Evolutionary conservation across 2,888 invertebrate species (phyloP).

Genomic region (Barypeithes pellucidus): DNA sequence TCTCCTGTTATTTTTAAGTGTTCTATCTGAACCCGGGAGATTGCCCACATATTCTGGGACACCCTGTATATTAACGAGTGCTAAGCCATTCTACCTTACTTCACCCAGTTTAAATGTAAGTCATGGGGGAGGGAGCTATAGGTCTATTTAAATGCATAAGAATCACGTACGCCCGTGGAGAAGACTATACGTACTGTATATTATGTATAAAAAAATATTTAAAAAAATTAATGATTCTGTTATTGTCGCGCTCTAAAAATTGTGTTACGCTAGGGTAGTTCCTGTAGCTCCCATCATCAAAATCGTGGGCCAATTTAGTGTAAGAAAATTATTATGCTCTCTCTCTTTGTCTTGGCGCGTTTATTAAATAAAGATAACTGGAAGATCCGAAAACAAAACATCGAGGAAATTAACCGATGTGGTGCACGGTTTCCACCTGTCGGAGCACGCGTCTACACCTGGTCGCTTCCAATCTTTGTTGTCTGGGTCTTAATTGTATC

Average conservation of each 20-base stretch:
- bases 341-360: background rate
- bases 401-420: background rate
- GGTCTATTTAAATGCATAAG: too few relatives aligned
- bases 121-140: too few relatives aligned
- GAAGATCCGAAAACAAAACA: conserved; percentile 18
- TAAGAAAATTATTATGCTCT: background rate
- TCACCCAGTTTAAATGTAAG: too few relatives aligned
- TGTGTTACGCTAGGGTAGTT: background rate
- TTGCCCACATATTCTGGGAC: too few relatives aligned
- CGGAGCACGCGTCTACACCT: conserved; percentile 33
- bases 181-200: too few relatives aligned
- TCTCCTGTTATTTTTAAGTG: too few relatives aligned
- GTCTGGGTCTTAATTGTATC: conserved; percentile 18
- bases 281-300: background rate
- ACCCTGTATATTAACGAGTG: too few relatives aligned
- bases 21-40: too few relatives aligned
- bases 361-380: background rate
- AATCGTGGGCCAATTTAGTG: background rate
- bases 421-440: conserved; percentile 33
- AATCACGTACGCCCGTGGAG: too few relatives aligned
- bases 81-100: too few relatives aligned
- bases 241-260: background rate
- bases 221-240: background rate
- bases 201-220: background rate
- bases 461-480: conserved; percentile 31